Evolutionary conservation across 2,888 invertebrate species (phyloP).

Genomic region (Eupithecia subfuscata): DNA sequence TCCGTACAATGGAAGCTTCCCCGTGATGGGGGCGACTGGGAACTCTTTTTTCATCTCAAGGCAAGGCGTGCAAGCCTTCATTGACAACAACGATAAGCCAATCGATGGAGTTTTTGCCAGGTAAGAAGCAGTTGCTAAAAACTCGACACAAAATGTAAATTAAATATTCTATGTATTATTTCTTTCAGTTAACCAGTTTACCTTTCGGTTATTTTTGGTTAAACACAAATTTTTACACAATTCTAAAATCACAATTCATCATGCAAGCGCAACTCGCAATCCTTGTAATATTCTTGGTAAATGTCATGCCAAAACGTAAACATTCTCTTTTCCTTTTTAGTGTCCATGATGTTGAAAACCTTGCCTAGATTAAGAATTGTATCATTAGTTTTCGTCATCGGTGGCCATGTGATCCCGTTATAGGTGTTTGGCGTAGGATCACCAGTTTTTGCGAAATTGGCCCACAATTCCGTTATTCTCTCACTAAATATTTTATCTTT

Average conservation of each 20-base stretch:
- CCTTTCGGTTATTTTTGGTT: neutral
- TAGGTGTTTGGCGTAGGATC: constrained; percentile 61
- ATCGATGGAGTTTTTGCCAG: constrained; percentile 71
- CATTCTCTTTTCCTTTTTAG: constrained; percentile 59
- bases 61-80: constrained; percentile 61
- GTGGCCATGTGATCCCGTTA: constrained; percentile 60
- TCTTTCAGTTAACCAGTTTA: neutral
- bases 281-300: constrained; percentile 63
- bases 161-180: neutral
- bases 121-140: constrained; percentile 49
- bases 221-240: neutral
- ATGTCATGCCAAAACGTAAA: constrained; percentile 70
- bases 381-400: constrained; percentile 57
- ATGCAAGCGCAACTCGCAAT: constrained; percentile 58
- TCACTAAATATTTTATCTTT: constrained; percentile 69
- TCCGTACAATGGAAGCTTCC: constrained; percentile 56
- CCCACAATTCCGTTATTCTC: constrained; percentile 73
- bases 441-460: constrained; percentile 78
- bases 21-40: constrained; percentile 65
- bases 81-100: constrained; percentile 75
- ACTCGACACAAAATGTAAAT: neutral
- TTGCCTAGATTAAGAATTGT: constrained; percentile 62
- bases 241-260: constrained; percentile 63
- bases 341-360: constrained; percentile 52
- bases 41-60: constrained; percentile 72